These are phyloP conservation scores for Pristionchus fissidentatus DNA, from an alignment of 2,888 invertebrate species.

Conservation along the genomic window DNA sequence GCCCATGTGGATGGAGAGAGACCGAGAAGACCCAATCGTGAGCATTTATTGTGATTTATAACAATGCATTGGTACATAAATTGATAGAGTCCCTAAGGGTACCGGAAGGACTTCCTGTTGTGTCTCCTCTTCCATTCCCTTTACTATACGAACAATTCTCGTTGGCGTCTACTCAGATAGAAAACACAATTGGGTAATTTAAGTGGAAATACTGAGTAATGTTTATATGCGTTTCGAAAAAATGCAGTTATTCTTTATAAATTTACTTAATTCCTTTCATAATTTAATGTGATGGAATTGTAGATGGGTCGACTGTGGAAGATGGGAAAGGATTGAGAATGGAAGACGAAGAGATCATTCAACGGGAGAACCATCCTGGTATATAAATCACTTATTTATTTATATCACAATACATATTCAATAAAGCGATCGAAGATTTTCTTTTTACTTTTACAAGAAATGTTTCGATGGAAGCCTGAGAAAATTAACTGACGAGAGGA, in stretches of 20 bases:
- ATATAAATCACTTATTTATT: not conserved
- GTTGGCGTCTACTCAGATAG: no score
- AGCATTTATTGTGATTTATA: not conserved
- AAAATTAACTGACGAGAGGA: not conserved
- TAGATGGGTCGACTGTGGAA: constrained; percentile 6
- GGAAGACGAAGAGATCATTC: not conserved
- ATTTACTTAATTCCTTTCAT: no score
- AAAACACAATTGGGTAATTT: not conserved
- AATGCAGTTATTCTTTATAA: no score
- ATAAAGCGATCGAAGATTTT: no score
- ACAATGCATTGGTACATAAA: not conserved
- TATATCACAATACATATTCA: no score
- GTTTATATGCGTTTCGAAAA: no score
- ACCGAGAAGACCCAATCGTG: constrained; percentile 17
- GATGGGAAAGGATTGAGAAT: not conserved
- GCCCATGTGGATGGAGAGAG: constrained; percentile 44
- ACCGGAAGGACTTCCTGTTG: no score
- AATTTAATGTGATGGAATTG: not conserved
- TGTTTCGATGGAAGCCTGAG: no score
- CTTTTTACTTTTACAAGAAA: no score
- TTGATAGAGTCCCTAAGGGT: not conserved
- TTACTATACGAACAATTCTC: no score
- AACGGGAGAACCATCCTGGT: not conserved
- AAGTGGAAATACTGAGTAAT: no score
- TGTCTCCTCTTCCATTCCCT: no score